Conservation (phyloP, 2,888 invertebrate species). For the Coenonympha glycerion region DNA sequence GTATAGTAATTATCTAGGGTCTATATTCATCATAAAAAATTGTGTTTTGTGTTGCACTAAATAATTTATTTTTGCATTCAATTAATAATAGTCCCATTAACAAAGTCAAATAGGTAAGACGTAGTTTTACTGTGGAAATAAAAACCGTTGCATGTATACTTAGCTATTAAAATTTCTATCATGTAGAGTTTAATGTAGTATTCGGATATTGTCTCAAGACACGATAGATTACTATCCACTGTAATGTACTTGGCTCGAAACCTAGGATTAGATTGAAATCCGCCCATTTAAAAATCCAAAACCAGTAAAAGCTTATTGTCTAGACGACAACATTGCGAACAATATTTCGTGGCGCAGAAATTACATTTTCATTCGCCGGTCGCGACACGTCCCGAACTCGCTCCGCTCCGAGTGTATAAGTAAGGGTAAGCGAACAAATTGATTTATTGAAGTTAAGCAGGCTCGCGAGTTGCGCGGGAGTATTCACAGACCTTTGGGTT, state of each 20-base stretch:
- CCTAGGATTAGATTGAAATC: not conserved
- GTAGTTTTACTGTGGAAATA: too few relatives aligned
- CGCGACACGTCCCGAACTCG: conserved; percentile 57
- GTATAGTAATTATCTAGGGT: not conserved
- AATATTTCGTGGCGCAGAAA: conserved; percentile 28
- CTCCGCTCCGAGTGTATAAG: conserved; percentile 52
- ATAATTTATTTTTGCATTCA: too few relatives aligned
- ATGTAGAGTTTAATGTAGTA: not conserved
- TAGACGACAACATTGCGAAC: conserved; percentile 4
- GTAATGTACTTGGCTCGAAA: not conserved
- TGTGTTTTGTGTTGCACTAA: not conserved
- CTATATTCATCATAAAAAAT: not conserved
- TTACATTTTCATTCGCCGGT: conserved; percentile 53
- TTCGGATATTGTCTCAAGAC: not conserved
- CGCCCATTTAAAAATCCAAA: conserved; percentile 4
- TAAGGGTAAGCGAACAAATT: conserved; percentile 73
- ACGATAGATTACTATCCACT: conserved; percentile 1
- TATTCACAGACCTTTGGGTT: conserved; percentile 67
- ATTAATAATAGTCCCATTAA: not conserved
- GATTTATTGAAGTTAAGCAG: conserved; percentile 75
- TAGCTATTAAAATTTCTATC: not conserved
- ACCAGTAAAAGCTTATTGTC: conserved; percentile 4
- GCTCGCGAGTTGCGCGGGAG: conserved; percentile 67
- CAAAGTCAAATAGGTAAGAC: not conserved
- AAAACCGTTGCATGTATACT: not conserved